Conservation (phyloP, 2,797 vertebrate genomes). For the Propithecus deckenii region DNA sequence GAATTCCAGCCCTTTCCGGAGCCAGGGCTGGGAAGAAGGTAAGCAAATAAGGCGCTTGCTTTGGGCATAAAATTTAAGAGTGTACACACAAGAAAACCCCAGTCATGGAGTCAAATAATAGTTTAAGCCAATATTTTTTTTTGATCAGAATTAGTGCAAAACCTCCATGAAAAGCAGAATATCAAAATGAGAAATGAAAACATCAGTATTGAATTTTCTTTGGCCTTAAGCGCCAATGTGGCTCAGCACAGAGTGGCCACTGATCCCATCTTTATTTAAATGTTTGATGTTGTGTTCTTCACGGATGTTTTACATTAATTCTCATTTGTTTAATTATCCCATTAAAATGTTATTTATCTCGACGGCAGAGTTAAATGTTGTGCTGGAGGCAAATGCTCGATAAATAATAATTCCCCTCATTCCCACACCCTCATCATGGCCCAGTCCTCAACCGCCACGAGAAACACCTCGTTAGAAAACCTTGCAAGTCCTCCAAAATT, state of each 20-base stretch:
- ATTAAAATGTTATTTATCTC: background rate
- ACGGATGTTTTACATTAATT: background rate
- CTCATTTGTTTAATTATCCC: background rate
- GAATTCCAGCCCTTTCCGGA: no score
- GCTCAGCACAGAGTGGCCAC: rapidly evolving
- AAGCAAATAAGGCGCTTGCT: background rate
- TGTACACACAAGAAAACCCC: background rate
- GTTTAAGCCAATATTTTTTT: background rate
- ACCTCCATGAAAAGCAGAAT: no score
- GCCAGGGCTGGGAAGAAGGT: rapidly evolving
- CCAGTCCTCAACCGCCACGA: rapidly evolving
- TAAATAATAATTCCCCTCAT: background rate
- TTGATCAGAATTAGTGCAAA: background rate
- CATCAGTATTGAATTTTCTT: background rate
- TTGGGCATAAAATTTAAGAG: background rate
- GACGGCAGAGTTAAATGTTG: background rate
- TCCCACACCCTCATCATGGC: rapidly evolving
- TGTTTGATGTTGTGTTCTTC: background rate
- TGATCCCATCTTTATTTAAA: background rate
- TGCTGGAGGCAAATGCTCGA: background rate
- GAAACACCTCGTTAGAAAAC: background rate
- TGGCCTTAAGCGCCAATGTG: no score
- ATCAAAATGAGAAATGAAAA: background rate
- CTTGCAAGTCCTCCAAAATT: background rate
- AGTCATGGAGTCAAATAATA: background rate